Evolutionary conservation across 2,113 vertebrate genomes (phyloP).

Genomic region (Suncus etruscus): DNA sequence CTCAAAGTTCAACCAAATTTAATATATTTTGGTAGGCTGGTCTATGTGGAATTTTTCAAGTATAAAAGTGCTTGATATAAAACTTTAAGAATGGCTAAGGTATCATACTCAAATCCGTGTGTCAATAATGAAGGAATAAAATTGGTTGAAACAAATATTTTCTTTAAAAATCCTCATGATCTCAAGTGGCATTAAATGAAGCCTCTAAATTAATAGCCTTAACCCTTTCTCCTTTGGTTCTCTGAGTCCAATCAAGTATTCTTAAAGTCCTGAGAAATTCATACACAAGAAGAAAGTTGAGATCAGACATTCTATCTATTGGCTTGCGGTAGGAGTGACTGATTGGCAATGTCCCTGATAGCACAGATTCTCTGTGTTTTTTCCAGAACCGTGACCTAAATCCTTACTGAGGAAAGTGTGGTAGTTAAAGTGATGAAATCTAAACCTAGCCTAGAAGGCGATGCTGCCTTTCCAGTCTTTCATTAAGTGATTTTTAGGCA

Average conservation of each 20-base stretch:
- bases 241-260: not conserved
- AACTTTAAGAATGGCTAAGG: too few species aligned
- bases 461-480: not conserved
- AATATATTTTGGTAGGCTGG: too few species aligned
- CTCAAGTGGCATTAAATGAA: slow-evolving; percentile 3
- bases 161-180: not conserved
- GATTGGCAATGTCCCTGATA: not conserved
- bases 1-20: too few species aligned
- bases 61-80: too few species aligned
- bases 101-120: too few species aligned
- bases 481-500: not conserved
- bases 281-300: not conserved
- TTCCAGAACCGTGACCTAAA: not conserved
- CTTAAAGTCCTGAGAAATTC: not conserved
- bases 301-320: not conserved
- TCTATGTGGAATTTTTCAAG: too few species aligned
- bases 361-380: not conserved
- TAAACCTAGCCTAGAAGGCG: not conserved
- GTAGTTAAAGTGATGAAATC: not conserved
- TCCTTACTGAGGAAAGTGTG: not conserved
- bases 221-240: not conserved
- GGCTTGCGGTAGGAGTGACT: rapidly evolving
- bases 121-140: too few species aligned
- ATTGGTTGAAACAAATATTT: not conserved
- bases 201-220: not conserved